Evolutionary conservation across 2,113 vertebrate genomes (phyloP).

Genomic region (Anser brachyrhynchus): DNA sequence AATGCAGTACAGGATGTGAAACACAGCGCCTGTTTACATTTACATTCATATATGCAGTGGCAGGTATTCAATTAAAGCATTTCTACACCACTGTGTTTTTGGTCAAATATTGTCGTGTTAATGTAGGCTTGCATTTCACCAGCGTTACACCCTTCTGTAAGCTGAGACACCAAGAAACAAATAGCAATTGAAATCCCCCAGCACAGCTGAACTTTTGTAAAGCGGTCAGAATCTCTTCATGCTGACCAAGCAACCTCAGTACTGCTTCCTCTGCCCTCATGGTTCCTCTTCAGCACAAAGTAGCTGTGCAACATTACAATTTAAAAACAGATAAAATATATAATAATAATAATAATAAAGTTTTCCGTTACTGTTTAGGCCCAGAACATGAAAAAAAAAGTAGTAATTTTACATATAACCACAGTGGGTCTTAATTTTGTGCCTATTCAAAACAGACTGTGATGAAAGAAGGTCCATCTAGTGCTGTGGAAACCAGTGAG

Average conservation of each 20-base stretch:
- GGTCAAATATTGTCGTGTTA: background rate
- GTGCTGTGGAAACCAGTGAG: background rate
- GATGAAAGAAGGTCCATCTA: background rate
- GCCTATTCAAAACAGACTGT: background rate
- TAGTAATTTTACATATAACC: background rate
- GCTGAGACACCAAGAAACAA: background rate
- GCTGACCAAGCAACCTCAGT: background rate
- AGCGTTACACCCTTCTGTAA: background rate
- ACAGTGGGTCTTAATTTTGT: background rate
- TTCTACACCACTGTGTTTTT: background rate
- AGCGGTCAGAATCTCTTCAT: background rate
- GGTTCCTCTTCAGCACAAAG: background rate
- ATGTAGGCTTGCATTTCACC: background rate
- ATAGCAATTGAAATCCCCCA: constrained; percentile 34
- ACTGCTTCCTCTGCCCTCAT: background rate
- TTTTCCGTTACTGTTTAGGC: background rate
- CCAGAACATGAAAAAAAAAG: background rate
- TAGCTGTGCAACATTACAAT: background rate
- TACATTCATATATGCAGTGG: background rate
- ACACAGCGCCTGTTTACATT: constrained; percentile 2
- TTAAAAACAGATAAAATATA: background rate
- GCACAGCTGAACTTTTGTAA: constrained; percentile 47
- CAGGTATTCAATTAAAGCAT: background rate
- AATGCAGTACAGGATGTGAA: background rate
- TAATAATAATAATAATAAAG: too few relatives aligned